A percentile compares a stretch with the other conserved stretches of the same genome.
Conservation (phyloP, 2,113 vertebrate species). For the Ameiurus melas region DNA sequence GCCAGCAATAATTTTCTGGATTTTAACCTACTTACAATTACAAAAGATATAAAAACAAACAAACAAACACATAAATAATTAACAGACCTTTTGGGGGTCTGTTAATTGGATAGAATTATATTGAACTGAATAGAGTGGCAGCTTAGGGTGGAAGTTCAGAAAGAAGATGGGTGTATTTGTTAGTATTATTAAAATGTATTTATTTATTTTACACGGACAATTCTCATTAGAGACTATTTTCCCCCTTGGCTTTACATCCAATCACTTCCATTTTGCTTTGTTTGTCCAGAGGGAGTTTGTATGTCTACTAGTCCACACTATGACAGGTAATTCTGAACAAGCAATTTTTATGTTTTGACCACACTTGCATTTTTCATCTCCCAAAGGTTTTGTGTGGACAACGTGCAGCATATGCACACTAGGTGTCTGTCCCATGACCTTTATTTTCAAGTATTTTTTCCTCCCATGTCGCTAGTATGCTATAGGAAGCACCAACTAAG, state of each 20-base stretch:
- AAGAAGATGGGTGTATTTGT: background rate
- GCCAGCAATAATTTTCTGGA: background rate
- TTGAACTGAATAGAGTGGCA: background rate
- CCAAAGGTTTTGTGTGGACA: background rate
- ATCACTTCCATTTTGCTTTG: background rate
- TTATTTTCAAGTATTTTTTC: background rate
- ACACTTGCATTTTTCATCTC: background rate
- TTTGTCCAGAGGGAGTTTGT: background rate
- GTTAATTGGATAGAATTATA: background rate
- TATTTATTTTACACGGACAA: background rate
- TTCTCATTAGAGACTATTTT: background rate
- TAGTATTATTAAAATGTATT: no score
- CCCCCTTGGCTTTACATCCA: background rate
- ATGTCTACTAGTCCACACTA: background rate
- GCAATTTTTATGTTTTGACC: no score
- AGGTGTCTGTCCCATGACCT: background rate
- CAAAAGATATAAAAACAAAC: background rate
- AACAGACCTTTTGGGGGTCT: background rate
- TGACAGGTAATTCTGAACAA: background rate
- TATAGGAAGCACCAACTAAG: no score
- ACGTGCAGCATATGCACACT: background rate
- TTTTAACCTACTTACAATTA: background rate
- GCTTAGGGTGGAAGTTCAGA: background rate
- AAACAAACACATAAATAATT: background rate
- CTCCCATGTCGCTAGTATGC: background rate